Evolutionary conservation across 2,113 vertebrate species (phyloP).

Genomic region (Zapus hudsonius): DNA sequence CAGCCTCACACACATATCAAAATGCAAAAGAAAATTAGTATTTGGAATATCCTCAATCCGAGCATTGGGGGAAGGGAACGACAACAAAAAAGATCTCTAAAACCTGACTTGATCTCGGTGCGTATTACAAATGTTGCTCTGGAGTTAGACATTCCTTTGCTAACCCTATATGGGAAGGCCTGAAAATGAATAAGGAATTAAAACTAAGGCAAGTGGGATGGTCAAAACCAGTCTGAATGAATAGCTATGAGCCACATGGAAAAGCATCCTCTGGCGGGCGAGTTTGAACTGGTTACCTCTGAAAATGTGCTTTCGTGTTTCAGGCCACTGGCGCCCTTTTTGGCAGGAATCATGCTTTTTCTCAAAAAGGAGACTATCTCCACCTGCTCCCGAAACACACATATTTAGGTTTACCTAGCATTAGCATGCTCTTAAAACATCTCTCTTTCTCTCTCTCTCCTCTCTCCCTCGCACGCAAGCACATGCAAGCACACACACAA

Average conservation of each 20-base stretch:
- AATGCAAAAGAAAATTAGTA: not conserved
- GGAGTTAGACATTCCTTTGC: not conserved
- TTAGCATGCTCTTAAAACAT: not conserved
- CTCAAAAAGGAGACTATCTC: not conserved
- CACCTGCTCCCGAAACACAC: not conserved
- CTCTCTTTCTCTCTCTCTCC: not conserved
- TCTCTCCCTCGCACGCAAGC: not conserved
- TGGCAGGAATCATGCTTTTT: not conserved
- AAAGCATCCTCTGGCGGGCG: conserved; percentile 68
- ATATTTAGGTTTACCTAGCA: not conserved
- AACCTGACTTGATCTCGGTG: not conserved
- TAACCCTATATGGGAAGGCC: conserved; percentile 52
- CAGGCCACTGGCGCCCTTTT: not conserved
- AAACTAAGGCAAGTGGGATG: conserved; percentile 57
- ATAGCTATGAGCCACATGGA: conserved; percentile 70
- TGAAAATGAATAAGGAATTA: conserved; percentile 56
- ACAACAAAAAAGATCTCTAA: conserved; percentile 37
- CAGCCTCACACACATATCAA: too few species aligned
- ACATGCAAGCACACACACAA: not conserved
- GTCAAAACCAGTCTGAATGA: conserved; percentile 64
- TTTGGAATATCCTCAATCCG: not conserved
- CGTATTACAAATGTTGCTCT: not conserved
- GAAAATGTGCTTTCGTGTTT: conserved; percentile 24
- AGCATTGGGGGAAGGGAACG: too few species aligned
- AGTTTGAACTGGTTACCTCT: conserved; percentile 71